Percentiles rank a stretch among this genome's conserved stretches.
Conservation (phyloP, 2,888 invertebrate genomes). For the Sicus ferrugineus region DNA sequence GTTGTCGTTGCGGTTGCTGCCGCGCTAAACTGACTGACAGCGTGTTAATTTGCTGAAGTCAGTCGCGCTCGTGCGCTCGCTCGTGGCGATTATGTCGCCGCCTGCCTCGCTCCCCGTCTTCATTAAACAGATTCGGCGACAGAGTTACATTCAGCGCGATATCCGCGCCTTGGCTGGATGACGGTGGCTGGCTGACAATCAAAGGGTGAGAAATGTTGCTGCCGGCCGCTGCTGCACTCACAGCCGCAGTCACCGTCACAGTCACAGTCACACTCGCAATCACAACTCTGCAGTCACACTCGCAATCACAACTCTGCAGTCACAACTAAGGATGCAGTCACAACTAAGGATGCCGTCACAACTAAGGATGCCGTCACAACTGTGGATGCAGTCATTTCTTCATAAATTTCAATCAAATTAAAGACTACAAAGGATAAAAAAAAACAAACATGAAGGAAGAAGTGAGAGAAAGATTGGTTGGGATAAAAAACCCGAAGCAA, state of each 20-base stretch:
- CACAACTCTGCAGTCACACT: too few species aligned
- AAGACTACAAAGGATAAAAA: constrained; percentile 45
- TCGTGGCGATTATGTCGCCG: too few species aligned
- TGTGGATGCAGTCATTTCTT: constrained; percentile 40
- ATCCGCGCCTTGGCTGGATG: too few species aligned
- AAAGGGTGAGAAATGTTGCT: background rate
- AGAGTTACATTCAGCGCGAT: background rate
- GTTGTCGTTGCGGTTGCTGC: background rate
- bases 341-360: too few species aligned
- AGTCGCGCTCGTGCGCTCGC: too few species aligned
- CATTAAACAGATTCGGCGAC: too few species aligned
- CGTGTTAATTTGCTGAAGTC: constrained; percentile 39
- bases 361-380: background rate
- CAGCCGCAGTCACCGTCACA: background rate
- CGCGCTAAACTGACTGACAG: constrained; percentile 26
- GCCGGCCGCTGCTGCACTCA: background rate
- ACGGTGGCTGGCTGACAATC: too few species aligned
- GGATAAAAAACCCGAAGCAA: background rate
- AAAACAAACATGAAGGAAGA: constrained; percentile 49
- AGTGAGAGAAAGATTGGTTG: constrained; percentile 34
- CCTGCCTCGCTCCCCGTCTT: too few species aligned
- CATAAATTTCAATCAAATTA: constrained; percentile 60
- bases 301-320: too few species aligned
- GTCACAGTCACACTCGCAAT: too few species aligned
- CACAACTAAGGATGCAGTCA: too few species aligned